These are phyloP conservation scores for Drosophila nigritarsus DNA, from an alignment of 2,888 invertebrate species.

Conservation along the genomic window DNA sequence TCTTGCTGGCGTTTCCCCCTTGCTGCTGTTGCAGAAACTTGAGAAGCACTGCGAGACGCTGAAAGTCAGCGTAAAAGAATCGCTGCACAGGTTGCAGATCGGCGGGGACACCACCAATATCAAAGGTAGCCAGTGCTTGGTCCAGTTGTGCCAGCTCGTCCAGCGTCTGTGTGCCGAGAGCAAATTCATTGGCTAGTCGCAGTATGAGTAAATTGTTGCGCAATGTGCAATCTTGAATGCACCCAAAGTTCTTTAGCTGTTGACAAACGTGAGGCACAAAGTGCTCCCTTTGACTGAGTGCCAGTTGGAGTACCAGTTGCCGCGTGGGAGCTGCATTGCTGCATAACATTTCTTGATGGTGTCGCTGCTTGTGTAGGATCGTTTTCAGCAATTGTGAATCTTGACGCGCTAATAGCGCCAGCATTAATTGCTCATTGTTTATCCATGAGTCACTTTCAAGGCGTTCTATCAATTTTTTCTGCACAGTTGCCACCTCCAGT, in stretches of 20 bases:
- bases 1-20: constrained; percentile 46
- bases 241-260: constrained; percentile 65
- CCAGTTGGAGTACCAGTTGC: constrained; percentile 72
- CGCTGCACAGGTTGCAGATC: constrained; percentile 77
- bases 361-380: constrained; percentile 53
- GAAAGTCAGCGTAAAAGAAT: constrained; percentile 81
- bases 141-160: constrained; percentile 74
- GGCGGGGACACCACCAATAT: constrained; percentile 46
- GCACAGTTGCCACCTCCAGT: constrained; percentile 55
- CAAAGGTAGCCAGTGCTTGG: constrained; percentile 65
- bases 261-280: constrained; percentile 74
- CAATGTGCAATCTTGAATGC: constrained; percentile 65
- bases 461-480: constrained; percentile 47
- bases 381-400: constrained; percentile 61
- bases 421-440: constrained; percentile 52
- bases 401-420: constrained; percentile 71
- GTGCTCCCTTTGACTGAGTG: constrained; percentile 68
- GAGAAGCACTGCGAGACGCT: constrained; percentile 69
- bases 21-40: constrained; percentile 70
- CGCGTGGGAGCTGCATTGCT: constrained; percentile 59
- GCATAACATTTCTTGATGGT: constrained; percentile 44
- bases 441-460: constrained; percentile 46
- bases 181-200: constrained; percentile 81
- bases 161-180: constrained; percentile 64
- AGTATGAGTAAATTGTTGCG: constrained; percentile 80